Base-by-base conservation (phyloP, 2,888 invertebrate genomes). In the Epinotia nisella region DNA sequence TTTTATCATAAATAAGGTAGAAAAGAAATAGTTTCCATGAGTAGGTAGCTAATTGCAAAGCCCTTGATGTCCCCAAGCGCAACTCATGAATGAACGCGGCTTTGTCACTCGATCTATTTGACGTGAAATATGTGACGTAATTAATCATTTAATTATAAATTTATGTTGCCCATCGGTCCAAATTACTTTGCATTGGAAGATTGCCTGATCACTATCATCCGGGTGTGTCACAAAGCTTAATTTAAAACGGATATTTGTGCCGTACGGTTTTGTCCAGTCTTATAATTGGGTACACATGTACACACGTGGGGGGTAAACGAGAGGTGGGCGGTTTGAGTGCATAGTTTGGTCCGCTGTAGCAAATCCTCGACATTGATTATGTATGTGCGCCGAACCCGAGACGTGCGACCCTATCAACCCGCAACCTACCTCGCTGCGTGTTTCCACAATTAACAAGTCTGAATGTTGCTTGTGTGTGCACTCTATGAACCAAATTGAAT, bases 311-410 rank as follows among this genome's bases (percentile, higher is more conserved):
- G 58, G 61, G 73, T 60, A 65, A 53, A 19, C 55, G 49, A 55
- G 59, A 56, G 67, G 51, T 65, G 70, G 74, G 75, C 72, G 73
- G 78, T 78, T 78, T 78, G 76, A 78, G 78, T 76, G 77, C 76
- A 77, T 74, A 74, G 75, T 76, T 76, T 78, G 75, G 79, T 75
- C 78, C 78, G 76, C 75, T 81, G 80, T 84, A 75, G 82, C 80
- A 84, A 87, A 84, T 84, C 80, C 78, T 76, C 73, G 75, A 76
- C 80, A 84, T 87, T 86, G 85, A 85, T 85, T 85, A 82, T 82
- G 83, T 82, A 79, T 80, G 81, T 77, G 76, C 77, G 77, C 76
- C 75, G 81, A 79, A 77, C 81, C 74, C 71, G 77, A 75, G 75
- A 77, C 76, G 79, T 49, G 74, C 71, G 74, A 78, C 76, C 79